phyloP scores from a whole-genome alignment of 2,888 invertebrate genomes.

The Agrenia bidenticulata region DNA sequence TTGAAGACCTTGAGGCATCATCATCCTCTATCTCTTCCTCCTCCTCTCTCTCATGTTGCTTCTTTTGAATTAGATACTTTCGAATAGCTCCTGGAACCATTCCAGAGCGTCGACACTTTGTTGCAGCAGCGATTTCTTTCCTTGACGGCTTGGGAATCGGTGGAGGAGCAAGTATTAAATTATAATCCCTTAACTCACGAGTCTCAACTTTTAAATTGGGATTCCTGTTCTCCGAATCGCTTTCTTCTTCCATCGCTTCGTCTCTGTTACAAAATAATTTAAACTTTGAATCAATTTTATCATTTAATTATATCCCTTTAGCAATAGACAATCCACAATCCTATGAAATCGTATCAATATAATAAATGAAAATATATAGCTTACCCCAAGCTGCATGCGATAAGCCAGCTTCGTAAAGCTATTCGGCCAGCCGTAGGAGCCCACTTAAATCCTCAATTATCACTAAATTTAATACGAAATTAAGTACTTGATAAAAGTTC shows the following conservation, averaged over 20 bases:
- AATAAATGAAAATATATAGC: no score
- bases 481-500: no score
- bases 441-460: no score
- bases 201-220: background rate
- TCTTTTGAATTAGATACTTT: constrained; percentile 13
- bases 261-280: no score
- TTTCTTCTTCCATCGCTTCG: background rate
- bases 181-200: background rate
- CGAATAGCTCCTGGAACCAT: constrained; percentile 12
- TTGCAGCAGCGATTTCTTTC: background rate
- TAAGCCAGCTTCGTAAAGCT: no score
- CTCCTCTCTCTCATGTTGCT: background rate
- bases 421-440: no score
- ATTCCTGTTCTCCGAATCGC: background rate
- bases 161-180: background rate
- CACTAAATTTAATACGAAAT: no score
- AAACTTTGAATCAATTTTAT: no score
- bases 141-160: background rate
- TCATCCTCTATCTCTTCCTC: background rate
- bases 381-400: no score
- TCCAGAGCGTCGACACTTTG: background rate
- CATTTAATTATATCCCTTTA: no score
- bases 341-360: no score
- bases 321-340: no score
- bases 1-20: background rate